These are phyloP conservation scores for Cettia cetti DNA, from an alignment of 2,113 vertebrate species.

Conservation along the genomic window DNA sequence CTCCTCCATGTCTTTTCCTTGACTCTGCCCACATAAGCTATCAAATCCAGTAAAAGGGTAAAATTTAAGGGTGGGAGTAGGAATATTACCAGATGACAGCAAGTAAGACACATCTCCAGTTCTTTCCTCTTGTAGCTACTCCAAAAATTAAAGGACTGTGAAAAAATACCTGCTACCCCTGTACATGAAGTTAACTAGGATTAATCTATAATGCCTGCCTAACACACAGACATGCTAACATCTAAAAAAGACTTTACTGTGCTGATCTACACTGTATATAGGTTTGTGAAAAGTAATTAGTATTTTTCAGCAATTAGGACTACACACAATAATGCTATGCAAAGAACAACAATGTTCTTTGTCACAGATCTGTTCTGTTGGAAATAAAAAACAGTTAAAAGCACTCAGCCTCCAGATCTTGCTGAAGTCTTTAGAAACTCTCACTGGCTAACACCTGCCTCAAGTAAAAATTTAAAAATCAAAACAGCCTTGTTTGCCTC, in stretches of 20 bases:
- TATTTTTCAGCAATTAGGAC: background rate
- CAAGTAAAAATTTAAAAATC: background rate
- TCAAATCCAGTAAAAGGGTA: background rate
- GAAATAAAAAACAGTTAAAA: background rate
- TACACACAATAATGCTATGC: background rate
- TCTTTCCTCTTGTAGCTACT: background rate
- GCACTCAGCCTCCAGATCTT: background rate
- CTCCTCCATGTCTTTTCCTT: fast-evolving
- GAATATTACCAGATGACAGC: background rate
- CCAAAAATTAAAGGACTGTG: background rate
- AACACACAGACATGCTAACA: background rate
- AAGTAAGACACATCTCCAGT: background rate
- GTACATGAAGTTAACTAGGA: background rate
- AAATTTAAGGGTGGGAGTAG: background rate
- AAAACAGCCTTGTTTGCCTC: background rate
- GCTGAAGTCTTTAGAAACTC: background rate
- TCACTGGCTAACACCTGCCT: background rate
- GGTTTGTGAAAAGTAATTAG: background rate
- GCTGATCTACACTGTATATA: background rate
- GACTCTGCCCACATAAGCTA: background rate
- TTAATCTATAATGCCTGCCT: background rate
- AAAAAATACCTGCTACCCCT: background rate
- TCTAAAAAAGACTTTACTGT: background rate
- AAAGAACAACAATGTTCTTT: background rate
- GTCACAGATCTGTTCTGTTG: background rate